Percentiles rank a stretch among this genome's conserved stretches.
phyloP scores from a whole-genome alignment of 2,888 invertebrate species.

The Bellardia bayeri region DNA sequence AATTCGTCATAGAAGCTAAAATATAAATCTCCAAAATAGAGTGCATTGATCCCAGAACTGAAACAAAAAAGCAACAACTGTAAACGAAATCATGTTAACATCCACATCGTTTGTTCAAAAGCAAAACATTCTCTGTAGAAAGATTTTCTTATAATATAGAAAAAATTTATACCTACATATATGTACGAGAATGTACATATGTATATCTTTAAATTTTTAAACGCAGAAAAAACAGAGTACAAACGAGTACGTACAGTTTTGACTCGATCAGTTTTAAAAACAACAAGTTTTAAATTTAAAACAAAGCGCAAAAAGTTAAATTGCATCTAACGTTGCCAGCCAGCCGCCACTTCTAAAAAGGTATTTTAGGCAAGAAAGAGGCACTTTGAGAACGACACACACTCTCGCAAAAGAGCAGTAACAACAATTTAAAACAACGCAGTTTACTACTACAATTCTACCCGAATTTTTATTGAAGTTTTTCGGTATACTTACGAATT shows the following conservation, averaged over 20 bases:
- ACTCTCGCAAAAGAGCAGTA: constrained; percentile 14
- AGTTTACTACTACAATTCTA: constrained; percentile 21
- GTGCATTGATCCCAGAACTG: constrained; percentile 74
- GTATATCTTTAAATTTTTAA: too few relatives aligned
- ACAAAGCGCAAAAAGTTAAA: constrained; percentile 36
- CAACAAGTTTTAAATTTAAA: constrained; percentile 53
- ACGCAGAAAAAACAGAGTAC: background rate
- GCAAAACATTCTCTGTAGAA: constrained; percentile 50
- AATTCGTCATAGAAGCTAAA: constrained; percentile 74
- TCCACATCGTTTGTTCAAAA: constrained; percentile 21
- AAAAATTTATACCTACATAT: background rate
- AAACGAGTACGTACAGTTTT: constrained; percentile 65
- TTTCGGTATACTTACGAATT: constrained; percentile 67
- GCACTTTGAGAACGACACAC: constrained; percentile 43
- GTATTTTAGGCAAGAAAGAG: constrained; percentile 66
- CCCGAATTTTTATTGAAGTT: background rate
- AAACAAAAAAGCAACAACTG: constrained; percentile 40
- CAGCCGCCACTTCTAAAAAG: constrained; percentile 64
- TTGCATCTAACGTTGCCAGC: constrained; percentile 67
- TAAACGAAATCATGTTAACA: constrained; percentile 42
- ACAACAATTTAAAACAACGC: constrained; percentile 34
- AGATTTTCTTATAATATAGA: constrained; percentile 50
- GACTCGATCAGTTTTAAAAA: constrained; percentile 50
- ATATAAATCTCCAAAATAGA: constrained; percentile 70
- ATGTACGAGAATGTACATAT: too few relatives aligned